Conservation (phyloP, 92 coral and sea anemone species). For the Porites lobata region DNA sequence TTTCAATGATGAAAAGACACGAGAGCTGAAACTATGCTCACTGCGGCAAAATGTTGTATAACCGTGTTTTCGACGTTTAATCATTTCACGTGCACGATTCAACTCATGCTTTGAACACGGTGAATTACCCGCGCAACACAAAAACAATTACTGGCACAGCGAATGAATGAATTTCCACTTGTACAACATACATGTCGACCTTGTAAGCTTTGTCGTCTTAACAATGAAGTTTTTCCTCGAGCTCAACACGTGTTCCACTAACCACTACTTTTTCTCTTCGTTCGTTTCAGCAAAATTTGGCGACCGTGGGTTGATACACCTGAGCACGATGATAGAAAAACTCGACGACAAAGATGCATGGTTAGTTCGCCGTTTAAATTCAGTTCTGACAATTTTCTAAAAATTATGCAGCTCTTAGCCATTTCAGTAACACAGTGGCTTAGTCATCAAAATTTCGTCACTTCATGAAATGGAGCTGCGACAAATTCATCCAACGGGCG, state of each 20-base stretch:
- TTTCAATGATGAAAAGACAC: slow-evolving; percentile 24
- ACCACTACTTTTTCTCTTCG: neutral
- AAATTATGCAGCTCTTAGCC: neutral
- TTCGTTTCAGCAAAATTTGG: slow-evolving; percentile 70
- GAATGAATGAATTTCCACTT: neutral
- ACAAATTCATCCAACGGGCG: too few relatives aligned
- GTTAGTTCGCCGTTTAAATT: slow-evolving; percentile 22
- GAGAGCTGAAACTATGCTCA: neutral
- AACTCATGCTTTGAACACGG: slow-evolving; percentile 4
- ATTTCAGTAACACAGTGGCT: neutral
- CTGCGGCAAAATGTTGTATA: neutral
- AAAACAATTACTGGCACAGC: slow-evolving; percentile 9
- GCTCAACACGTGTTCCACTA: neutral
- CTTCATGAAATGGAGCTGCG: too few relatives aligned
- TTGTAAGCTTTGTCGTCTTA: neutral
- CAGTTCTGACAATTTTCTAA: neutral
- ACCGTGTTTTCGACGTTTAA: neutral
- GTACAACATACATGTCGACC: neutral
- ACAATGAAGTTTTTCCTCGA: neutral
- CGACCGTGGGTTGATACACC: slow-evolving; percentile 77
- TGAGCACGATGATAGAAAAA: neutral
- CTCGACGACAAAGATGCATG: slow-evolving; percentile 26
- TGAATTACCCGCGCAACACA: slow-evolving; percentile 7
- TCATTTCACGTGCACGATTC: neutral
- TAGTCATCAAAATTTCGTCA: neutral